Percentiles rank a stretch among this genome's conserved stretches.
These are phyloP conservation scores for Bubo blakistoni DNA, from an alignment of 2,113 vertebrate species.

Conservation along the genomic window DNA sequence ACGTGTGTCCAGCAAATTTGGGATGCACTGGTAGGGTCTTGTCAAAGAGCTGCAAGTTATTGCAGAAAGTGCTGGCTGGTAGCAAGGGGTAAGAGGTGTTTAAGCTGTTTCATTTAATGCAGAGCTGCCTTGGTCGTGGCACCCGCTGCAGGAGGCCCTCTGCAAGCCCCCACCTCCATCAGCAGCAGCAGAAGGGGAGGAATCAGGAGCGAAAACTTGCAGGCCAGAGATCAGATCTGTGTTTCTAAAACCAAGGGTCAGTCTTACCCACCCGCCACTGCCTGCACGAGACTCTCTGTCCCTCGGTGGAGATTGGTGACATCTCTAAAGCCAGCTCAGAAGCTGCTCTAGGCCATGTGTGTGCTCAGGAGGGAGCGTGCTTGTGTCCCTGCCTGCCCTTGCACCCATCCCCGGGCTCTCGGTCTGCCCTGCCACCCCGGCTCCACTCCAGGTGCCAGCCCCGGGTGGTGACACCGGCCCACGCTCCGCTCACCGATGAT, in stretches of 20 bases:
- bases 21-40: background rate
- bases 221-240: background rate
- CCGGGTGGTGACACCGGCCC: background rate
- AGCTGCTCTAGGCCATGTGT: background rate
- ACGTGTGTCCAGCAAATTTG: background rate
- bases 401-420: background rate
- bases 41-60: background rate
- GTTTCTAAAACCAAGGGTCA: background rate
- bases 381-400: background rate
- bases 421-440: background rate
- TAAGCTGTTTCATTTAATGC: background rate
- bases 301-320: background rate
- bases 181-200: background rate
- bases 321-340: background rate
- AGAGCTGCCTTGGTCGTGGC: background rate
- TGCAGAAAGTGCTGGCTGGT: background rate
- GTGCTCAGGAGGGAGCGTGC: background rate
- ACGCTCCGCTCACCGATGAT: background rate
- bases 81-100: background rate
- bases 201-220: background rate
- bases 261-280: too few species aligned
- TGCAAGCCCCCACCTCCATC: background rate
- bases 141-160: background rate
- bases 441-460: background rate
- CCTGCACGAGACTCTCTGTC: background rate